phyloP scores from a whole-genome alignment of 2,797 vertebrate species.

The Lepus oiostolus region DNA sequence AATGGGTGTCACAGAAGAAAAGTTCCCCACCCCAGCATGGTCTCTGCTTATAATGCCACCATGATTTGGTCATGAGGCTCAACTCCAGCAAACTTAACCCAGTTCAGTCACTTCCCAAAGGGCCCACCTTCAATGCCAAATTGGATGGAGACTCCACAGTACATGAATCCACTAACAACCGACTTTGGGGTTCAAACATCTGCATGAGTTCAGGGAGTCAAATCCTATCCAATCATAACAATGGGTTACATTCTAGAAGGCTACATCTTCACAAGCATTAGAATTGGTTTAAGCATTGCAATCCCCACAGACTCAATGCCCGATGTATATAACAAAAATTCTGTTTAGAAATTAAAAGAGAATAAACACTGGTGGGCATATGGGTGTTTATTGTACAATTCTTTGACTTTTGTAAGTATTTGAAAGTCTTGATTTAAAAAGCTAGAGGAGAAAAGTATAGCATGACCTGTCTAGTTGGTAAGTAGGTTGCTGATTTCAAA shows the following conservation, averaged over 20 bases:
- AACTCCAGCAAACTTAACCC: too few relatives aligned
- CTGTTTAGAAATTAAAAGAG: conserved; percentile 35
- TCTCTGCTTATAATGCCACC: too few relatives aligned
- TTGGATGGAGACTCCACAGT: too few relatives aligned
- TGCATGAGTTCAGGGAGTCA: too few relatives aligned
- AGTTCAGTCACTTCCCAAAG: too few relatives aligned
- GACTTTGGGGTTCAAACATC: too few relatives aligned
- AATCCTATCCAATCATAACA: too few relatives aligned
- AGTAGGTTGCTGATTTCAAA: conserved; percentile 59
- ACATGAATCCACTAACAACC: too few relatives aligned
- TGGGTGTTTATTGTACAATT: neutral
- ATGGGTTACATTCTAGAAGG: neutral
- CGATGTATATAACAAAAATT: neutral
- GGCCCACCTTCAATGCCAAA: too few relatives aligned
- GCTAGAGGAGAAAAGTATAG: neutral
- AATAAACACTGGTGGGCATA: neutral
- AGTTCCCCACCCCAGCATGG: too few relatives aligned
- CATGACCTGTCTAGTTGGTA: neutral
- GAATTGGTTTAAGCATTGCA: neutral
- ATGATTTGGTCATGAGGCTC: too few relatives aligned
- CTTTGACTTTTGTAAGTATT: conserved; percentile 44
- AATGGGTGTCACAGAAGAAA: too few relatives aligned
- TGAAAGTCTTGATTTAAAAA: conserved; percentile 65
- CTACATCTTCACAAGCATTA: neutral
- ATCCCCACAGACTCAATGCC: neutral